phyloP scores from a whole-genome alignment of 2,888 invertebrate genomes.

The Cheilosia soror region DNA sequence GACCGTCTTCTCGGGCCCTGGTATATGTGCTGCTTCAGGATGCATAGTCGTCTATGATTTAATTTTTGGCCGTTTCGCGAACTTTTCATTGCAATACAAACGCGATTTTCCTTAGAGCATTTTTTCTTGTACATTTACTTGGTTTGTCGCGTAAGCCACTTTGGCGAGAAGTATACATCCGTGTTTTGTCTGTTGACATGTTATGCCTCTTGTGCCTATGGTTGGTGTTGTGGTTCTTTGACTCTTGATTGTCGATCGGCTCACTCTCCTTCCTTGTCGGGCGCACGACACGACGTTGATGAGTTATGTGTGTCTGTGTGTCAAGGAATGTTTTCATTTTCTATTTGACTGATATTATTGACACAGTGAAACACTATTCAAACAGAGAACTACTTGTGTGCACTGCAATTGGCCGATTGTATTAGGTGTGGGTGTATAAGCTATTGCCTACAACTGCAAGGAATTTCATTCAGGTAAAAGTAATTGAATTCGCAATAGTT shows the following conservation, averaged over 20 bases:
- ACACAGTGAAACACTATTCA: constrained; percentile 72
- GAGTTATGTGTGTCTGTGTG: constrained; percentile 63
- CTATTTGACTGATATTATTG: constrained; percentile 75
- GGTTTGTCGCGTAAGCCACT: constrained; percentile 67
- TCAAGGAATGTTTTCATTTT: constrained; percentile 74
- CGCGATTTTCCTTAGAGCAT: constrained; percentile 49
- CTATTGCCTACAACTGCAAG: constrained; percentile 61
- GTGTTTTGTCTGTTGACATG: constrained; percentile 72
- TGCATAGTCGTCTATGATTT: constrained; percentile 66
- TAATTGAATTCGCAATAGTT: constrained; percentile 26
- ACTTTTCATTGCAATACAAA: constrained; percentile 59
- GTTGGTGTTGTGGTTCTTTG: constrained; percentile 66
- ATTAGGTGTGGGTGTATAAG: constrained; percentile 62
- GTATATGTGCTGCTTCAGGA: constrained; percentile 57
- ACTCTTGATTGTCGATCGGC: constrained; percentile 58
- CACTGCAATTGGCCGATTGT: constrained; percentile 57
- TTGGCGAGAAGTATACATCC: constrained; percentile 68
- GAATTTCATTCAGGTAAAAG: constrained; percentile 62
- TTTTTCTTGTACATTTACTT: constrained; percentile 33
- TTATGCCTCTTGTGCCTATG: constrained; percentile 61
- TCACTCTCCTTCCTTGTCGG: not conserved
- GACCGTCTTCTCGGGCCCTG: constrained; percentile 42
- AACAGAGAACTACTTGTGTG: constrained; percentile 64
- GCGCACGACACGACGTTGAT: constrained; percentile 39
- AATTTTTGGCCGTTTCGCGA: constrained; percentile 68